Evolutionary conservation across 2,113 vertebrate species (phyloP).

Genomic region (Coracopsis vasa): DNA sequence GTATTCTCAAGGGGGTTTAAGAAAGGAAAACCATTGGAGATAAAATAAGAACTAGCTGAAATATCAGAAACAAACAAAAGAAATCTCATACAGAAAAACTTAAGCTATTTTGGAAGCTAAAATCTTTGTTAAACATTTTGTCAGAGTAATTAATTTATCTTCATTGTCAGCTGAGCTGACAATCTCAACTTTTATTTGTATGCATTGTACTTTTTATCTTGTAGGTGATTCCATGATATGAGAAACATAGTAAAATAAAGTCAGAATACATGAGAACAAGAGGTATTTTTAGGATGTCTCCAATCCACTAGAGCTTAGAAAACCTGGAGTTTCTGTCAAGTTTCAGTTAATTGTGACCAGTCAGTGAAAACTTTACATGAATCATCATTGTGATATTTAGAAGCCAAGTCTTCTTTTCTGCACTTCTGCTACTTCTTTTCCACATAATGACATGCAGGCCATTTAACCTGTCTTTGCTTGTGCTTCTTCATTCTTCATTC

Average conservation of each 20-base stretch:
- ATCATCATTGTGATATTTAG: not conserved
- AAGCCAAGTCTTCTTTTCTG: not conserved
- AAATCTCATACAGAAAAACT: not conserved
- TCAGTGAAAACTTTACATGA: not conserved
- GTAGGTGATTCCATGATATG: not conserved
- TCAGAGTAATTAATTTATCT: not conserved
- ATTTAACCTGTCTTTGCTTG: not conserved
- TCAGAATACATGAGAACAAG: not conserved
- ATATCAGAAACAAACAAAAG: not conserved
- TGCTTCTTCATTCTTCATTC: not conserved
- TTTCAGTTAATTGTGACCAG: not conserved
- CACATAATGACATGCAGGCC: not conserved
- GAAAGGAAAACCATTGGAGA: constrained; percentile 4
- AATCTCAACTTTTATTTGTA: not conserved
- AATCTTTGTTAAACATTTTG: not conserved
- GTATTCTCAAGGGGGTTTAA: constrained; percentile 59
- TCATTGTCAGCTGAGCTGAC: not conserved
- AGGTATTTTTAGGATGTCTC: not conserved
- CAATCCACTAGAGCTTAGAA: not conserved
- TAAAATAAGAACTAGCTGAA: not conserved
- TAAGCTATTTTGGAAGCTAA: not conserved
- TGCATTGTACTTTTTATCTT: not conserved
- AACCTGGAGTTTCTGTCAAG: not conserved
- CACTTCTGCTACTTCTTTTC: not conserved
- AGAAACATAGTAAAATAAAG: not conserved